These are phyloP conservation scores for Mystacornis crossleyi DNA, from an alignment of 2,113 vertebrate species.

Conservation along the genomic window DNA sequence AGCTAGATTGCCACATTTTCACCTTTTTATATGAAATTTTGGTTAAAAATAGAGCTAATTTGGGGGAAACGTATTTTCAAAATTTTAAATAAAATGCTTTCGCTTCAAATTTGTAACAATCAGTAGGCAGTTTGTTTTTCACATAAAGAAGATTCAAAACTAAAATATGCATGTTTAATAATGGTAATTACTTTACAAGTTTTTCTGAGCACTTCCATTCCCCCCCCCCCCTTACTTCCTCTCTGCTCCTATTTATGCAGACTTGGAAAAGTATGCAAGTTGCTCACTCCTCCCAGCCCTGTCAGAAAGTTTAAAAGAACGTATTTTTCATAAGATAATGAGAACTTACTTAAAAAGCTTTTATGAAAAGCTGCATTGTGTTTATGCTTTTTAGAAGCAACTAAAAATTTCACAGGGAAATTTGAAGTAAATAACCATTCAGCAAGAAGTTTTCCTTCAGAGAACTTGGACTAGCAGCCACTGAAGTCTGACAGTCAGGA, in stretches of 20 bases:
- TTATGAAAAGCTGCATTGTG: not conserved
- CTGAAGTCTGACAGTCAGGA: not conserved
- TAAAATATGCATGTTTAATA: not conserved
- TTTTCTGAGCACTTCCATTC: not conserved
- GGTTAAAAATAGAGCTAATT: not conserved
- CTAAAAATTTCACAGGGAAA: not conserved
- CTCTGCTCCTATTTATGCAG: not conserved
- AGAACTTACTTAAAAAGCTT: slow-evolving; percentile 8
- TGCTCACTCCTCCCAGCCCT: not conserved
- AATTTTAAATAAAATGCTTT: not conserved
- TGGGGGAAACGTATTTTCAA: not conserved
- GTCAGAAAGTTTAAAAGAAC: not conserved
- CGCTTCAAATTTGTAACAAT: not conserved
- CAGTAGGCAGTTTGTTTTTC: not conserved
- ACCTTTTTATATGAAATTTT: not conserved
- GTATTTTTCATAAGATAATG: not conserved
- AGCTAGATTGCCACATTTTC: not conserved
- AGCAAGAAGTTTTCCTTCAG: not conserved
- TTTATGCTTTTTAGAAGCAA: not conserved
- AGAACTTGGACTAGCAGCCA: not conserved
- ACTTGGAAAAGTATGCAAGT: not conserved
- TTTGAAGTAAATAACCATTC: not conserved
- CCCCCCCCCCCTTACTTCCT: not conserved
- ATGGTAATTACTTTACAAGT: not conserved
- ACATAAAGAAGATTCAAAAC: not conserved